Conservation (phyloP, 1,140 invertebrate species). For the Bathynomus jamesi region DNA sequence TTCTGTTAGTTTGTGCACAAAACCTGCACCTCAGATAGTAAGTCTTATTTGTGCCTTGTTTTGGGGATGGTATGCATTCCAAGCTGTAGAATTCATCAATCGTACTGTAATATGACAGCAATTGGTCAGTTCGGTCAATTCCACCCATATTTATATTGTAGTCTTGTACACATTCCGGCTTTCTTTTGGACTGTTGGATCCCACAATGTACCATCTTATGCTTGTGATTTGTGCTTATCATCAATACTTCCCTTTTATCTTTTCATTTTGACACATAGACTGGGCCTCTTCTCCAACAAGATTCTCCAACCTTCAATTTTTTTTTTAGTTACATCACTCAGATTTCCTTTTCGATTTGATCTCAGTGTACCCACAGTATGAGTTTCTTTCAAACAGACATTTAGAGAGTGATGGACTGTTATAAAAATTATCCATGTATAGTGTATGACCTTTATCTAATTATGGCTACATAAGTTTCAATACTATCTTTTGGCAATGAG, state of each 20-base stretch:
- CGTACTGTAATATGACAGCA: slow-evolving; percentile 7
- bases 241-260: slow-evolving; percentile 38
- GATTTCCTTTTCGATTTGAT: slow-evolving; percentile 35
- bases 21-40: too few relatives aligned
- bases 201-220: slow-evolving; percentile 25
- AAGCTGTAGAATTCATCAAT: slow-evolving; percentile 4
- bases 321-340: slow-evolving; percentile 21
- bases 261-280: slow-evolving; percentile 36
- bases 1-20: too few relatives aligned
- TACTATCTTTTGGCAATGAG: too few relatives aligned
- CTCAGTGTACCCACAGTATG: slow-evolving; percentile 31
- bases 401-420: slow-evolving; percentile 26
- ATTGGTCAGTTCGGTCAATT: slow-evolving; percentile 6
- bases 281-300: slow-evolving; percentile 29
- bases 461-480: too few relatives aligned
- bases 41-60: too few relatives aligned
- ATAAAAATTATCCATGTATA: too few relatives aligned
- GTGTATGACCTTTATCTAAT: too few relatives aligned
- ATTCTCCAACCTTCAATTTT: slow-evolving; percentile 33
- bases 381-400: slow-evolving; percentile 22
- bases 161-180: slow-evolving; percentile 8
- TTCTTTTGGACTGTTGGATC: neutral
- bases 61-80: slow-evolving; percentile 2
- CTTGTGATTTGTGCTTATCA: slow-evolving; percentile 35
- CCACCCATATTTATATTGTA: slow-evolving; percentile 10